A percentile compares a stretch with the other conserved stretches of the same genome.
These are phyloP conservation scores for Pardosa pseudoannulata DNA, from an alignment of 2,888 invertebrate genomes.

Conservation along the genomic window DNA sequence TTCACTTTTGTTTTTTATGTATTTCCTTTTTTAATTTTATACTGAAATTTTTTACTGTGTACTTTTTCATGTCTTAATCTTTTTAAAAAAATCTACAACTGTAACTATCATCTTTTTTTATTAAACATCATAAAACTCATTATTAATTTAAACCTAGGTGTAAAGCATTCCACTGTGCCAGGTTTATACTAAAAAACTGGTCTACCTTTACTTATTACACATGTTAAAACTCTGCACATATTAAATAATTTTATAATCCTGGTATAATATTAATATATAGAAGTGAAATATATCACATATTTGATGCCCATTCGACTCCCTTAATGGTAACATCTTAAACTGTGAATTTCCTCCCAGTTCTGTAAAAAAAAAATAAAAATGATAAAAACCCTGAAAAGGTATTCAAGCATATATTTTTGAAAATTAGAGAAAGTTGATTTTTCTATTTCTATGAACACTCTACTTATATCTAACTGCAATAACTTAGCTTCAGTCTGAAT, in stretches of 20 bases:
- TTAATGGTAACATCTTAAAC: neutral
- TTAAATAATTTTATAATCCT: conserved; percentile 4
- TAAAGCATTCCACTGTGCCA: conserved; percentile 48
- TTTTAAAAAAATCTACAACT: neutral
- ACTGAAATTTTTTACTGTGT: conserved; percentile 31
- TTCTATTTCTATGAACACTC: conserved; percentile 1
- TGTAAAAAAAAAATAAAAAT: conserved; percentile 1
- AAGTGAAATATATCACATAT: neutral
- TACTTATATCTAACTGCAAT: conserved; percentile 1
- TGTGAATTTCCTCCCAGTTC: neutral
- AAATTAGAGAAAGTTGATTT: conserved; percentile 17
- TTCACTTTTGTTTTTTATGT: conserved; percentile 29
- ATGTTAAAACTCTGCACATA: conserved; percentile 60
- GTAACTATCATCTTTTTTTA: conserved; percentile 13
- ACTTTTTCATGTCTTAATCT: conserved; percentile 34
- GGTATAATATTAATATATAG: conserved; percentile 34
- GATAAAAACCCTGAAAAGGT: no score
- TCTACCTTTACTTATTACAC: conserved; percentile 34
- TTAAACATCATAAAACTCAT: neutral
- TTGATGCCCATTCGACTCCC: neutral
- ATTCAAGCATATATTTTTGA: neutral
- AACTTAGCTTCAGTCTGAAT: neutral
- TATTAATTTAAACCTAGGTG: conserved; percentile 15
- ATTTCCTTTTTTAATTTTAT: conserved; percentile 45
- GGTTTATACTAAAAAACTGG: conserved; percentile 21